Conservation (phyloP, 2,113 vertebrate genomes). For the Ochotona curzoniae region DNA sequence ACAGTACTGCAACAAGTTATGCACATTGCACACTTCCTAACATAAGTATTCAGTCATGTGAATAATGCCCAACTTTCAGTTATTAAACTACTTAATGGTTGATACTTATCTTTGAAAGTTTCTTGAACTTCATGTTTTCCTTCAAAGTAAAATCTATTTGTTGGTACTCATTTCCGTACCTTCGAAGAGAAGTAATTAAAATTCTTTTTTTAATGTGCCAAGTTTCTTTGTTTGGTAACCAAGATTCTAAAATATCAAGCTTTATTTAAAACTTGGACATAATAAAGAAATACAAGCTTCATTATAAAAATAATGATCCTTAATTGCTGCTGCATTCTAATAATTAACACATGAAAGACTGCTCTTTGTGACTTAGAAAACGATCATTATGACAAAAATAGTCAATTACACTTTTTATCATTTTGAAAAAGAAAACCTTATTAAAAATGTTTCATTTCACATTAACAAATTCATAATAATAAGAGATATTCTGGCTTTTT, state of each 20-base stretch:
- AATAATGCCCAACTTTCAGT: not conserved
- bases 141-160: conserved; percentile 40
- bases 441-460: conserved; percentile 12
- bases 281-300: not conserved
- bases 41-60: not conserved
- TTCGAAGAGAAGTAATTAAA: conserved; percentile 37
- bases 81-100: not conserved
- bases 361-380: not conserved
- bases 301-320: not conserved
- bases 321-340: not conserved
- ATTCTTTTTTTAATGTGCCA: conserved; percentile 17
- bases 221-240: not conserved
- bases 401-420: conserved; percentile 7
- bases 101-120: not conserved
- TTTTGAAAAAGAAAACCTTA: conserved; percentile 6
- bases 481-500: conserved; percentile 30
- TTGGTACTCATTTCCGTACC: not conserved
- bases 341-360: not conserved
- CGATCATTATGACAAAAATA: not conserved
- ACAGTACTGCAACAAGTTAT: not conserved
- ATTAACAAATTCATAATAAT: conserved; percentile 56
- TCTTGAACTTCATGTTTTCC: not conserved
- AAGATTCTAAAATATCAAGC: not conserved
- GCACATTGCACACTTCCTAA: not conserved
- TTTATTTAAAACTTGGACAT: not conserved